Evolutionary conservation across 1,140 invertebrate genomes (phyloP).

Genomic region (Hyles euphorbiae): DNA sequence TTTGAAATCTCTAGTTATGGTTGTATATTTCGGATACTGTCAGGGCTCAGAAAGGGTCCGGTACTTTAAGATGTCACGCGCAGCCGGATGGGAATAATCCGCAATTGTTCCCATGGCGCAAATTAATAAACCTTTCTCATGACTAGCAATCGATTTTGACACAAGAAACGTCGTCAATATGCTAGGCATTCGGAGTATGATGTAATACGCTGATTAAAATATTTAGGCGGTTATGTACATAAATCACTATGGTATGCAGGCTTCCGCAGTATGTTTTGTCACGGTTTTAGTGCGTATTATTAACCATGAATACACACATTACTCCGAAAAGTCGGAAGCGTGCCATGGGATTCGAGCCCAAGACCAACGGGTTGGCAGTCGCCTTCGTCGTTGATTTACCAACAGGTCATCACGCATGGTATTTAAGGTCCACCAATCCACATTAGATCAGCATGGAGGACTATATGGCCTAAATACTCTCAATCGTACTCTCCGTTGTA

Average conservation of each 20-base stretch:
- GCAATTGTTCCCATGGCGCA: conserved; percentile 4
- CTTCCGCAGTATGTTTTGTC: background rate
- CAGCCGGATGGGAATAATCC: conserved; percentile 8
- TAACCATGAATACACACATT: background rate
- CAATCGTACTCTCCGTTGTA: too few relatives aligned
- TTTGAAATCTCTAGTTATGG: too few relatives aligned
- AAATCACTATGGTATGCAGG: background rate
- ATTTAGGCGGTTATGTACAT: background rate
- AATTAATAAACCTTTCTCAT: conserved; percentile 3
- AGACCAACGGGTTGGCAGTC: too few relatives aligned
- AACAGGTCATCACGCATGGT: too few relatives aligned
- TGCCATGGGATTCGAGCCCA: too few relatives aligned
- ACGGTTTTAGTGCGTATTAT: background rate
- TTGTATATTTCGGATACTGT: conserved; percentile 1
- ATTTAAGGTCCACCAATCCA: too few relatives aligned
- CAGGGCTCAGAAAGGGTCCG: conserved; percentile 1
- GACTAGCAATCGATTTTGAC: background rate
- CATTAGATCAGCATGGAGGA: too few relatives aligned
- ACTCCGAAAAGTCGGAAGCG: too few relatives aligned
- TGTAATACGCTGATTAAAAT: background rate
- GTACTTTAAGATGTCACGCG: conserved; percentile 16
- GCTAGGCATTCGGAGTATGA: background rate
- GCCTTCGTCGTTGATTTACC: too few relatives aligned
- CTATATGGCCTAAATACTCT: too few relatives aligned
- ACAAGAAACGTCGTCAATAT: background rate